A percentile compares a stretch with the other conserved stretches of the same genome.
phyloP scores from a whole-genome alignment of 2,888 invertebrate genomes.

The Xestia ashworthii region DNA sequence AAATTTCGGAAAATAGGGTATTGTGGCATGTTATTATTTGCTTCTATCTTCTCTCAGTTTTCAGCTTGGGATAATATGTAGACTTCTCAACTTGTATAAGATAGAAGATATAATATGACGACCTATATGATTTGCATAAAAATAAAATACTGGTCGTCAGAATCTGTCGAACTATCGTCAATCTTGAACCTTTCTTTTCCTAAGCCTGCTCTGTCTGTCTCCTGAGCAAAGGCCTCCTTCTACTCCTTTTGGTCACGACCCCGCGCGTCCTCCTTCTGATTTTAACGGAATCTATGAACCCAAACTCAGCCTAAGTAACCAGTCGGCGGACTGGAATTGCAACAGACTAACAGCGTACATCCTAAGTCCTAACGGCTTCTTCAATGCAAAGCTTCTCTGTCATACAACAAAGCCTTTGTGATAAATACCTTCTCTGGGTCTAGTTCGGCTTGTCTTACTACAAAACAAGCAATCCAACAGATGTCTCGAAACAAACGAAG shows the following conservation, averaged over 20 bases:
- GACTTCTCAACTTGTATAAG: background rate
- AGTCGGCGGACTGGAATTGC: background rate
- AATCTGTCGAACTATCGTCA: background rate
- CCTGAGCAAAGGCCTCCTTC: background rate
- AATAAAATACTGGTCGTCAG: too few species aligned
- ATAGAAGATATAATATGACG: background rate
- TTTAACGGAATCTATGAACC: background rate
- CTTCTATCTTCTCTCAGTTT: background rate
- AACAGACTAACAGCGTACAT: too few species aligned
- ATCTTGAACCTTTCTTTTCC: background rate
- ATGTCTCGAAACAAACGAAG: background rate
- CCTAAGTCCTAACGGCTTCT: background rate
- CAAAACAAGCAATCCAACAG: background rate
- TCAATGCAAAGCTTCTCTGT: background rate
- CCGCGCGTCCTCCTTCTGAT: background rate
- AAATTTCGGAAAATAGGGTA: conserved; percentile 24
- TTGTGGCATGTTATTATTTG: background rate
- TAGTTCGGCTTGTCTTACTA: background rate
- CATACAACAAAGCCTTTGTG: background rate
- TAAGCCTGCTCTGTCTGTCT: background rate
- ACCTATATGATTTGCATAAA: too few species aligned
- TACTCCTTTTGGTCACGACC: background rate
- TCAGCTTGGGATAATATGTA: background rate
- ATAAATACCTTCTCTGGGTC: background rate
- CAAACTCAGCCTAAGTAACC: background rate